These are phyloP conservation scores for Temnothorax rugatulus DNA, from an alignment of 2,888 invertebrate genomes.

Conservation along the genomic window DNA sequence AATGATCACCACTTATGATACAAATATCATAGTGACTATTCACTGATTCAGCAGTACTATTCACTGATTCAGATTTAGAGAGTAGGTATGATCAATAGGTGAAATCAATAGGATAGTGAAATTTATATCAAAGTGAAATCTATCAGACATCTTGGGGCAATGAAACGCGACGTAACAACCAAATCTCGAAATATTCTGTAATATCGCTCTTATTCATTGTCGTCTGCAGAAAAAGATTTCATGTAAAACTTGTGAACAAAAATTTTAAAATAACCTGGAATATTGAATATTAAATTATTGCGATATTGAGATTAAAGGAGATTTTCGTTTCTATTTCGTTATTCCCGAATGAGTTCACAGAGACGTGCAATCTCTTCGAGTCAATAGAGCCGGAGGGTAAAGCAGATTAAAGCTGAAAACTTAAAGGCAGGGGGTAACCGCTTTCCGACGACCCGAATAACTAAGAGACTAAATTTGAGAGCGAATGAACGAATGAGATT, in stretches of 20 bases:
- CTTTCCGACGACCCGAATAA: slow-evolving; percentile 32
- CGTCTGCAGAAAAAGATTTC: not conserved
- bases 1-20: not conserved
- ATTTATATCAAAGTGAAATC: not conserved
- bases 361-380: slow-evolving; percentile 27
- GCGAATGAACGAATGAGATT: slow-evolving; percentile 29
- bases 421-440: slow-evolving; percentile 21
- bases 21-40: too few species aligned
- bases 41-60: too few species aligned
- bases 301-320: not conserved
- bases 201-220: not conserved
- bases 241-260: not conserved
- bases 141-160: not conserved
- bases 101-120: not conserved
- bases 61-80: too few species aligned
- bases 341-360: slow-evolving; percentile 6
- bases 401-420: slow-evolving; percentile 44
- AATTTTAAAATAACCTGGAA: not conserved
- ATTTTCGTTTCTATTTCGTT: slow-evolving; percentile 7
- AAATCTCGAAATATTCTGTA: not conserved
- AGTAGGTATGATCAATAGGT: not conserved
- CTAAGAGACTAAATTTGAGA: slow-evolving; percentile 49
- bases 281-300: slow-evolving; percentile 29
- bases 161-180: not conserved
- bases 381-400: slow-evolving; percentile 30